phyloP scores from a whole-genome alignment of 2,797 vertebrate species.

The Dicrostonyx torquatus region DNA sequence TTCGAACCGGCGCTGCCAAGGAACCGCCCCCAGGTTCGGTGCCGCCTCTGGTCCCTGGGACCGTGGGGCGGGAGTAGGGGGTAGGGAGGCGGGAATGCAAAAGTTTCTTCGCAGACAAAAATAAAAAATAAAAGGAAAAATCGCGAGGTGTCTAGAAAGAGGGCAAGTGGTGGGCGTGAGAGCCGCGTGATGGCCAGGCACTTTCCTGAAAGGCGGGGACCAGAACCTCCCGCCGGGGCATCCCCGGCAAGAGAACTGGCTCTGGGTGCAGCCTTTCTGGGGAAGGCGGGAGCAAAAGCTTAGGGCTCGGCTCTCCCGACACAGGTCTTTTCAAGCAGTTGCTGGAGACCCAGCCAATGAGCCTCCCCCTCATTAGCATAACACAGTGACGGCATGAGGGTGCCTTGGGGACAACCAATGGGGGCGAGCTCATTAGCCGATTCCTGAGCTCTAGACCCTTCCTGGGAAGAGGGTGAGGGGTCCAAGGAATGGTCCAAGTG shows the following conservation, averaged over 20 bases:
- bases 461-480: accelerated
- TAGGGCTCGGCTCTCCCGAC: conserved; percentile 29
- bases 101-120: conserved; percentile 75
- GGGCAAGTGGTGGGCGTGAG: background rate
- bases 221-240: background rate
- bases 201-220: background rate
- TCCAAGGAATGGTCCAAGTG: accelerated
- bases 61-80: background rate
- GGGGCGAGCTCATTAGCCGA: background rate
- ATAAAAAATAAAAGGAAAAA: background rate
- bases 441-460: background rate
- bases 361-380: conserved; percentile 66
- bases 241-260: background rate
- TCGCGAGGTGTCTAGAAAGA: conserved; percentile 11
- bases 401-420: conserved; percentile 72
- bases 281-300: background rate
- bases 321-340: conserved; percentile 25
- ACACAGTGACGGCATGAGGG: conserved; percentile 60
- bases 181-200: background rate
- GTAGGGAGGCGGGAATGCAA: conserved; percentile 65
- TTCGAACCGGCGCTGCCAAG: conserved; percentile 54
- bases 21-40: conserved; percentile 75
- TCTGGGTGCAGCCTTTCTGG: accelerated
- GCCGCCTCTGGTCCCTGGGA: conserved; percentile 73
- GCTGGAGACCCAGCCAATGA: conserved; percentile 70